phyloP scores from a whole-genome alignment of 2,113 vertebrate species.

The Diglossa brunneiventris region DNA sequence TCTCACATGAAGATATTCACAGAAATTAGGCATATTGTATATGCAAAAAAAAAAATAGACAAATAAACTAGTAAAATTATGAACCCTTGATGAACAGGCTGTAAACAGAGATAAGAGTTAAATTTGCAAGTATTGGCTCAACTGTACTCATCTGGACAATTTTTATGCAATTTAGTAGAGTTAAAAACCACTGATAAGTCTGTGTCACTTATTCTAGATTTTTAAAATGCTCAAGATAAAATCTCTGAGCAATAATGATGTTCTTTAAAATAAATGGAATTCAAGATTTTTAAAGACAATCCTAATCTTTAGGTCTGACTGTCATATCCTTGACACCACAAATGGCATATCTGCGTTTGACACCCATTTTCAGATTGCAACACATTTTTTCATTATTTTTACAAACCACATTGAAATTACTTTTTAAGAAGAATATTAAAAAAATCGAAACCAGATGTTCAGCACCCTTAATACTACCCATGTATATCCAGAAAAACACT shows the following conservation, averaged over 20 bases:
- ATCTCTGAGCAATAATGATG: background rate
- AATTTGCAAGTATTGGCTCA: background rate
- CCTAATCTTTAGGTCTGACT: background rate
- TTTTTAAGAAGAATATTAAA: background rate
- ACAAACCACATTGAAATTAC: background rate
- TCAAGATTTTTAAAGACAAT: background rate
- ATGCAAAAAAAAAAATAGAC: background rate
- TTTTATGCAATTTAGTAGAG: background rate
- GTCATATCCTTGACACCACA: background rate
- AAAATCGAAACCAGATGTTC: background rate
- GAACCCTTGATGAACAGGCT: background rate
- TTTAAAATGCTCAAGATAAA: background rate
- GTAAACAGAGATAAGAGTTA: background rate
- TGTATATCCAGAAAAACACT: background rate
- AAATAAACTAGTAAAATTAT: background rate
- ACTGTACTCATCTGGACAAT: background rate
- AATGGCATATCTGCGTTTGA: background rate
- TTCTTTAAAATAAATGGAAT: background rate
- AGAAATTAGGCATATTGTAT: background rate
- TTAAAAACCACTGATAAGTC: background rate
- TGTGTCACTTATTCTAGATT: background rate
- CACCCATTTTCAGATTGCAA: background rate
- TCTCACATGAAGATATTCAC: background rate
- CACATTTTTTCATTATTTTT: background rate
- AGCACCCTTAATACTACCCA: background rate